Base-by-base conservation (phyloP, 2,797 vertebrate genomes). In the Gadopsis bispinosus region DNA sequence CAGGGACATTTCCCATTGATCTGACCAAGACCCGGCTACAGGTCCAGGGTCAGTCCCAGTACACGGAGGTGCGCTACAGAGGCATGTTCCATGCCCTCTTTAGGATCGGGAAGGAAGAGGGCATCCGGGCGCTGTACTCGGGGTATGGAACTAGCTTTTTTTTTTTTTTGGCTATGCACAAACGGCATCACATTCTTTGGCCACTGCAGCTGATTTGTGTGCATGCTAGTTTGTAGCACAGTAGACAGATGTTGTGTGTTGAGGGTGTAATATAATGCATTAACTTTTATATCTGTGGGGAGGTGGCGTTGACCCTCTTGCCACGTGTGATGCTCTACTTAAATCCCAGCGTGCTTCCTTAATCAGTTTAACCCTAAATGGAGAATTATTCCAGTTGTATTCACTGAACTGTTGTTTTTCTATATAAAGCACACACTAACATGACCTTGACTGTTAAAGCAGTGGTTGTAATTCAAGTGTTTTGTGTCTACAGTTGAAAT, bases 81-180 rank as follows among this genome's bases (percentile, higher is more conserved):
- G 97, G 97, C 53, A 98, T 99, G 97, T 98, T 98, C 86, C 97
- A 99, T 54, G 97, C 97, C 8, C 94, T 99, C 54, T 96, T 97
- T 88, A 94, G 95, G 88, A 98, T 99, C 71, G 97, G 96, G 84
- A 95, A 94, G 60, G 97, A 99, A 88, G 97, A 99, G 87, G 97
- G 97, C 53, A 62, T 97, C 53, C 92, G 95, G 17, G 97, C 97
- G 0, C 92, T 98, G 1, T 99, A 99, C 88, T 99, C 97, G 5
- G 97, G 97, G 97, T 99, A 89, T 5, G 64, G 0, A 63, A 58
- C 20, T 0, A 14, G 9, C 7, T 12, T 41, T 39, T 33, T 37
- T 26, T 26, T 26, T 43, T 37, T 53, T 55, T 37, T n/a, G 26
- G 4, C 39, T 29, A 11, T 62, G 53, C 33, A 29, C 16, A 33